Evolutionary conservation across 2,113 vertebrate species (phyloP), one percentile per base, ranked within the genome.

Genomic region (Spilogale gracilis): DNA sequence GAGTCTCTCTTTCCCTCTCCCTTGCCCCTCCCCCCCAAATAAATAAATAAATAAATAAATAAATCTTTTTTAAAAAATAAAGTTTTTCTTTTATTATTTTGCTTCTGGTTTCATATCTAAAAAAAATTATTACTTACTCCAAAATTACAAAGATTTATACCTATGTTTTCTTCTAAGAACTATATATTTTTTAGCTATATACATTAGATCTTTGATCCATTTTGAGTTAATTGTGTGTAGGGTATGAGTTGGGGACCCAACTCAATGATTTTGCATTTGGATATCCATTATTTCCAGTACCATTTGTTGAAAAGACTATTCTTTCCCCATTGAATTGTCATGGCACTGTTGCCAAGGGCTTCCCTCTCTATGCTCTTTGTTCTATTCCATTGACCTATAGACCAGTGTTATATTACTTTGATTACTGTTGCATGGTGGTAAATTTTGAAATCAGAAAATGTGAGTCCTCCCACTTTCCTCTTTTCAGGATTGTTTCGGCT

Each of bases 71-170:
- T 16, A 3, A 65, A 65, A 65, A 65, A 30, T 14, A 32, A 65
- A 65, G 27, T 16, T 43, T 88, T 95, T 91, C 11, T 67, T 80
- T 80, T 76, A 10, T 79, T 76, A 30, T 4, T 74, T 25, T 65
- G 48, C 11, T 92, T 89, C 71, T 95, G 67, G 25, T 79, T 48
- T 80, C 43, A 48, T 88, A 88, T 27, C 32, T 88, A 96, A 96
- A 50, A 74, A 27, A 93, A 78, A 79, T 86, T 1, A 54, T 27
- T 93, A 10, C 38, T n/a, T 95, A 65, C 73, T 58, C 5, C n/a
- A 65, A 74, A 38, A 50, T 88, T n/a, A 95, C 50, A 96, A 88
- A 91, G 56, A 83, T 84, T 79, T 93, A 50, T 67, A 50, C 14
- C n/a, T 50, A 1, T 38, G 17, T 61, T 80, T 83, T 82, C 23